Conservation (phyloP, 2,888 invertebrate genomes). For the Polyploca ridens region DNA sequence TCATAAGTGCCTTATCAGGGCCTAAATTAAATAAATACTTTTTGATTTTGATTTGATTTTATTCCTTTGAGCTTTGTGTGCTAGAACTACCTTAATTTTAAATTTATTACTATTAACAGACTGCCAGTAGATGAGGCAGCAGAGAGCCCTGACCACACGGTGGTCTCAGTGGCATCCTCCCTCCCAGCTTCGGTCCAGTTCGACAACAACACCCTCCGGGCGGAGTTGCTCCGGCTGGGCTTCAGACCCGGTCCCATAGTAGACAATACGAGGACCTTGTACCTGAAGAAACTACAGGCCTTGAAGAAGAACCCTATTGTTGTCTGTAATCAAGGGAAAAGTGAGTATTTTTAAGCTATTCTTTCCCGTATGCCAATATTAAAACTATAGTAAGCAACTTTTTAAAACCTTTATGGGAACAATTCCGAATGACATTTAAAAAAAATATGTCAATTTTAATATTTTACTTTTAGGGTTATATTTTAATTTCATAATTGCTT, state of each 20-base stretch:
- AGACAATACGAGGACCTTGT: conserved; percentile 89
- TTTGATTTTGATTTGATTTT: no score
- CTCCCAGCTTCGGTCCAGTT: conserved; percentile 86
- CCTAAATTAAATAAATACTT: no score
- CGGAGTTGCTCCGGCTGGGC: conserved; percentile 87
- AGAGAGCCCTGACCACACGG: conserved; percentile 65
- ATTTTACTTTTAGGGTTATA: conserved; percentile 19
- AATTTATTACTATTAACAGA: conserved; percentile 35
- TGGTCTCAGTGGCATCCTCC: conserved; percentile 78
- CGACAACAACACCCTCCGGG: conserved; percentile 87
- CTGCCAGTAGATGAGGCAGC: conserved; percentile 64
- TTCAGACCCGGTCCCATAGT: conserved; percentile 93
- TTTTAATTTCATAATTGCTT: conserved; percentile 14
- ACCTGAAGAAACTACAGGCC: conserved; percentile 89
- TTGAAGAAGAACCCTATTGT: conserved; percentile 72
- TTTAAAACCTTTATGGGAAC: not conserved
- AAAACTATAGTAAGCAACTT: not conserved
- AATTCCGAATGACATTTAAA: not conserved
- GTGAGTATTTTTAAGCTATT: conserved; percentile 42
- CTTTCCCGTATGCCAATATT: not conserved
- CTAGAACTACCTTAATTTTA: no score
- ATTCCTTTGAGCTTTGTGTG: no score
- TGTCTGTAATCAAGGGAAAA: conserved; percentile 48
- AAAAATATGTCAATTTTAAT: conserved; percentile 19
- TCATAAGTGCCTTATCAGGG: no score